Evolutionary conservation across 1,140 invertebrate species (phyloP), one percentile per base, ranked within the genome.

Genomic region (Atta texana): DNA sequence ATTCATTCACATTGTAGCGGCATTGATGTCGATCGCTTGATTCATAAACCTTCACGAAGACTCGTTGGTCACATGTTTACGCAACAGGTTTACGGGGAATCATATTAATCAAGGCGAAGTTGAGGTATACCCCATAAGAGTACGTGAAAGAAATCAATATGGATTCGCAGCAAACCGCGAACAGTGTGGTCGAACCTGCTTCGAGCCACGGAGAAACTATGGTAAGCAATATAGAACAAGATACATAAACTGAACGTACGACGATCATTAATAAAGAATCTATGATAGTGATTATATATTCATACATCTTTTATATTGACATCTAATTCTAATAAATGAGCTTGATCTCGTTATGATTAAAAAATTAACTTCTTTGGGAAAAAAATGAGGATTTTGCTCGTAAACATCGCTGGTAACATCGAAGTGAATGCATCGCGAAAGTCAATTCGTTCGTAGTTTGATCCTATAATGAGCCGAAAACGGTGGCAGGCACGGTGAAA

Each of bases 71-170:
- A 84, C 69, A 84, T 84, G 69, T 84, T 84, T 92, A 80, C 92
- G 92, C 93, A 94, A 94, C 94, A 94, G 94, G 93, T 94, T 93
- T 93, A 94, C 91, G 90, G 89, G 87, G 86, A 92, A 90, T 64
- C 69, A 63, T 89, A 84, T 92, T 61, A 59, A 91, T 89, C 90
- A 77, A 89, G 74, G 39, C 72, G 51, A 63, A 6, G 12, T 89
- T 57, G 24, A 16, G 59, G 8, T 91, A 89, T 85, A 75, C 18
- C n/a, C 53, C 49, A 18, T 91, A 85, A 85, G 85, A 34, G 55
- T 72, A 51, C 66, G 76, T 57, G 51, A 81, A 81, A 71, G 6
- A 88, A 84, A 39, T 88, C 51, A 14, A 34, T 85, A 95, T 95
- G 94, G 94, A 94, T 64, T 91, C 93, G 74, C 92, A 93, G 91